phyloP scores from a whole-genome alignment of 2,888 invertebrate species.

The Hypena proboscidalis region DNA sequence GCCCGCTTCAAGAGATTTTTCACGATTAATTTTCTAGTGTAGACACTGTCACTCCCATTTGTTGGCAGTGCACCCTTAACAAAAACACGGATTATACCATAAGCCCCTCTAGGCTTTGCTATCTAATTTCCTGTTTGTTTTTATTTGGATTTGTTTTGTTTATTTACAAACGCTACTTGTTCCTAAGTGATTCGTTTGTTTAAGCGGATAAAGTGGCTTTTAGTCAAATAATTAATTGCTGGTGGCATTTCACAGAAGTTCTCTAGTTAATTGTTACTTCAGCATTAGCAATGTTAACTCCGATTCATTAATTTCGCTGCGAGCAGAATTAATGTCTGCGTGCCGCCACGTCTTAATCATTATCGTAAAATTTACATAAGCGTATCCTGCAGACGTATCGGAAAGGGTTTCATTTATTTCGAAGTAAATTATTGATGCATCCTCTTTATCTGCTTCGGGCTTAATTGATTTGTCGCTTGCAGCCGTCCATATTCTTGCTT shows the following conservation, averaged over 20 bases:
- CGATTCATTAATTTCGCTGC: conserved; percentile 30
- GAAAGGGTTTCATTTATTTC: conserved; percentile 57
- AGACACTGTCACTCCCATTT: conserved; percentile 80
- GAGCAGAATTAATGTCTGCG: conserved; percentile 33
- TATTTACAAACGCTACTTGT: conserved; percentile 45
- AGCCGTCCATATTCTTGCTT: conserved; percentile 71
- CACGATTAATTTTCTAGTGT: conserved; percentile 80
- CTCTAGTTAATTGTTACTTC: conserved; percentile 22
- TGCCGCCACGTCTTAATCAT: conserved; percentile 40
- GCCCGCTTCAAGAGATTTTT: conserved; percentile 73
- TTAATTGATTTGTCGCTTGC: conserved; percentile 82
- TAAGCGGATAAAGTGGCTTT: conserved; percentile 27
- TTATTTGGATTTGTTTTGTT: conserved; percentile 61
- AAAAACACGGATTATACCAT: conserved; percentile 79
- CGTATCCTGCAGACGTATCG: conserved; percentile 51
- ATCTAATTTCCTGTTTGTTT: conserved; percentile 75
- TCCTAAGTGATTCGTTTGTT: conserved; percentile 14
- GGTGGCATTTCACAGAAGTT: conserved; percentile 20
- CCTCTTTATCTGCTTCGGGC: conserved; percentile 73
- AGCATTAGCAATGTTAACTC: conserved; percentile 27
- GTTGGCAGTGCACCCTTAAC: conserved; percentile 77
- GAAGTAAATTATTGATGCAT: conserved; percentile 71
- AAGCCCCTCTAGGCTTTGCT: conserved; percentile 70
- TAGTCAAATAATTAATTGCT: conserved; percentile 25
- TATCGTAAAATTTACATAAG: conserved; percentile 54